Conservation (phyloP, 2,797 vertebrate species). For the Acanthurus lineatus region DNA sequence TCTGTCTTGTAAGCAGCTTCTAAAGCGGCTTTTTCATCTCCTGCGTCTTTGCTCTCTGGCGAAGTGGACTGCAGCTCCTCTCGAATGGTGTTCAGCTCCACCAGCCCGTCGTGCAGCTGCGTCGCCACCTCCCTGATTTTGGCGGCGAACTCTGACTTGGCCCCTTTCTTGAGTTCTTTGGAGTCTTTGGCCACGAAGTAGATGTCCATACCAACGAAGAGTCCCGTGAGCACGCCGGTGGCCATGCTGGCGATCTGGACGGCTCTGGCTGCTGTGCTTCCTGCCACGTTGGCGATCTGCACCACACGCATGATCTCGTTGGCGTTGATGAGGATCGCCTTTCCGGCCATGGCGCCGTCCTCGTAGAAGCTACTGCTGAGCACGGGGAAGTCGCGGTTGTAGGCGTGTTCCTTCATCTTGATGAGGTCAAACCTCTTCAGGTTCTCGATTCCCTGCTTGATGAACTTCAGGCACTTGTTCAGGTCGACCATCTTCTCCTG, state of each 20-base stretch:
- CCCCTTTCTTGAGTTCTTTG: constrained; percentile 85
- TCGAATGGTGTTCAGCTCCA: constrained; percentile 84
- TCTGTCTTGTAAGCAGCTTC: constrained; percentile 9
- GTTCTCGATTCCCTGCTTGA: constrained; percentile 87
- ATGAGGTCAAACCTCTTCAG: constrained; percentile 82
- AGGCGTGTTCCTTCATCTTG: constrained; percentile 80
- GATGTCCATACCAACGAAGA: constrained; percentile 87
- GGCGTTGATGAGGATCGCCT: constrained; percentile 84
- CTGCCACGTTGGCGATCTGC: constrained; percentile 85
- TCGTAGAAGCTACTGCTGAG: constrained; percentile 80
- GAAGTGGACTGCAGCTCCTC: constrained; percentile 80
- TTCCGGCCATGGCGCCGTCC: constrained; percentile 86
- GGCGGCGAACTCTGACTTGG: constrained; percentile 85
- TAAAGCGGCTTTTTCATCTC: fast-evolving
- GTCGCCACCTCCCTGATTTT: constrained; percentile 84
- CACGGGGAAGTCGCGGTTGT: constrained; percentile 81
- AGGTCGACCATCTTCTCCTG: constrained; percentile 85
- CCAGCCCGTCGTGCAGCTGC: constrained; percentile 82
- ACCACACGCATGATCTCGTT: constrained; percentile 87
- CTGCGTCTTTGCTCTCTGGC: neutral
- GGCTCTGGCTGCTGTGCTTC: constrained; percentile 85
- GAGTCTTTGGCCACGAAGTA: constrained; percentile 88
- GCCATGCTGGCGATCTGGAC: constrained; percentile 87
- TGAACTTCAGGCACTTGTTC: constrained; percentile 84
- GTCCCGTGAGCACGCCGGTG: constrained; percentile 82